Evolutionary conservation across 2,888 invertebrate species (phyloP), one percentile per base, ranked within the genome.

Genomic region (Watsonalla cultraria): DNA sequence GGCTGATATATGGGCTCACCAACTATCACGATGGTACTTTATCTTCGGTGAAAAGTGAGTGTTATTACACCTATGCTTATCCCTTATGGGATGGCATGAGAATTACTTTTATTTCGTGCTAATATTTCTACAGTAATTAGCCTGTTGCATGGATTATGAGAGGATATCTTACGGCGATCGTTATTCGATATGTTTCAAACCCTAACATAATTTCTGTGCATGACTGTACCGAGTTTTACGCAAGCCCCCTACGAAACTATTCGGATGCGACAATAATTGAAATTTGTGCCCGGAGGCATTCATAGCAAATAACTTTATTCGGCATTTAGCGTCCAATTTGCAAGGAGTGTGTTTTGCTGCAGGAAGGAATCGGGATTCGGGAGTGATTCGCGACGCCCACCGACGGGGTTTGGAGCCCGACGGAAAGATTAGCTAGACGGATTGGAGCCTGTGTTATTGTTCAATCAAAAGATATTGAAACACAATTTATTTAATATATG

Each of bases 211-310:
- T 46, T 61, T 66, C 46, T 70, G 64, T 50, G 34, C 51, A 13
- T 52, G 73, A 74, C 8, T 72, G 80, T 86, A 84, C 78, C 50
- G 49, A 54, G 60, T 62, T 66, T 66, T 64, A 64, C 53, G 11
- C 37, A 62, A 65, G 66, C 61, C 81, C 84, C 86, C 85, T 86
- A 80, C 84, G 76, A 70, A 86, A 90, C 87, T 89, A 90, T 90
- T 89, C 89, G 89, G 89, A 90, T 89, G 90, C 79, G 86, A 75
- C 86, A 88, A 90, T 90, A 89, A 90, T 90, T 90, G 89, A 90
- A 90, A 89, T 90, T 88, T 87, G 89, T 89, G 89, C 90, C 90
- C 90, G 84, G 89, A 90, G 90, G 90, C 90, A 90, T 90, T 89
- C 84, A 86, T 87, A 75, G 87, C 88, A 89, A 89, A 89, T 90